Percentiles rank a stretch among this genome's conserved stretches.
phyloP scores from a whole-genome alignment of 2,113 vertebrate genomes.

The Pyxicephalus adspersus region DNA sequence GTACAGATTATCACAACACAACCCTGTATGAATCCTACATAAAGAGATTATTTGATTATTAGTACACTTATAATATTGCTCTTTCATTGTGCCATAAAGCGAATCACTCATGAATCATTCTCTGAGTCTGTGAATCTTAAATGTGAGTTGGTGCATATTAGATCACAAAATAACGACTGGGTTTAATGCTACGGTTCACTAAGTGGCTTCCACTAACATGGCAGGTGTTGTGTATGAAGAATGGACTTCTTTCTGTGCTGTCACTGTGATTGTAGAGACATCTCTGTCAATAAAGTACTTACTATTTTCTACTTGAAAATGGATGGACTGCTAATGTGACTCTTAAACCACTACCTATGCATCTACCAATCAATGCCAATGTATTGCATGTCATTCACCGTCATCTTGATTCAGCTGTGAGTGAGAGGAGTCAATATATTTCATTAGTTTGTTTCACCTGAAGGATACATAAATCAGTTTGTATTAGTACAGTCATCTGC shows the following conservation, averaged over 20 bases:
- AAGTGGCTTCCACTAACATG: not conserved
- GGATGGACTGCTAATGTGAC: constrained; percentile 73
- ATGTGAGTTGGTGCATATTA: not conserved
- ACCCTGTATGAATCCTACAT: too few relatives aligned
- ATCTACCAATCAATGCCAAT: constrained; percentile 75
- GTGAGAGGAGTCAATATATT: constrained; percentile 75
- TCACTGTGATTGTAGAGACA: constrained; percentile 33
- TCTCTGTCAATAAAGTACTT: constrained; percentile 61
- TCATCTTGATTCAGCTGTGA: constrained; percentile 71
- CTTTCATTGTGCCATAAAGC: too few relatives aligned
- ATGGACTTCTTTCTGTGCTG: constrained; percentile 15
- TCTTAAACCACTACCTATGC: constrained; percentile 75
- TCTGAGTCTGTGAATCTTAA: too few relatives aligned
- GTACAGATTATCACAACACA: too few relatives aligned
- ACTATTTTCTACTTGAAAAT: constrained; percentile 80
- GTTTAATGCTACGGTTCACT: constrained; percentile 1
- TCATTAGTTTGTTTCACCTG: constrained; percentile 78
- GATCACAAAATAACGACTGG: too few relatives aligned
- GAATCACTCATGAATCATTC: too few relatives aligned
- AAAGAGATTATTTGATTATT: too few relatives aligned
- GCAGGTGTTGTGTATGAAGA: constrained; percentile 11
- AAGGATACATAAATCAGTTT: constrained; percentile 63
- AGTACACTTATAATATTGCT: too few relatives aligned
- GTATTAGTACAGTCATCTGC: constrained; percentile 48
- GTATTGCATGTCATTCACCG: constrained; percentile 69